Evolutionary conservation across 2,888 invertebrate species (phyloP), one percentile per base, ranked within the genome.

Genomic region (Mylabris sibirica): DNA sequence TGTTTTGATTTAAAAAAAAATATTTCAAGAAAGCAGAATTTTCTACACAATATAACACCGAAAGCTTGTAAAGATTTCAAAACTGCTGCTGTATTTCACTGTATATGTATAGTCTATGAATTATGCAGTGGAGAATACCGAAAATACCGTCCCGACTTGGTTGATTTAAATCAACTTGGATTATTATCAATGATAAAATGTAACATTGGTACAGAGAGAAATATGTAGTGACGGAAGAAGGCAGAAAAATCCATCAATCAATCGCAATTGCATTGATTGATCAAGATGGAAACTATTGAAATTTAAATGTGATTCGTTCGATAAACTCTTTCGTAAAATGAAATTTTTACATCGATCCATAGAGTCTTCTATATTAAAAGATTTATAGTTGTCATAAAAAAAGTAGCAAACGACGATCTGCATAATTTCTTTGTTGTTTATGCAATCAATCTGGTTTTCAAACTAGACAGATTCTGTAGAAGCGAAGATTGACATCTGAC

Each of bases 21-120:
- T 49, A 49, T 8, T 49, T 3, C 20, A 20, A 41, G 11, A 9
- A 20, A 9, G 9, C 8, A 11, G 20, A 49, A 49, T 8, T 5
- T 5, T 12, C 35, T 11, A 44, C 12, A 24, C 53, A 53, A 24
- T 12, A 22, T 22, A 11, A 11, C 4, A 24, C 53, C 22, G 4
- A 12, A 53, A 53, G 5, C 53, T 71, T 63, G 74, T 77, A 69
- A 75, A 75, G 67, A 70, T 74, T 74, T 76, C 72, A 76, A 73
- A 65, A 67, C 69, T 76, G 65, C 53, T 63, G 62, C 68, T 61
- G 70, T 70, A 72, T 64, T 72, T 71, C 65, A 61, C 1, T 60
- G 65, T n/a, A n/a, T n/a, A n/a, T n/a, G n/a, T n/a, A n/a, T n/a
- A n/a, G n/a, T 65, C 66, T 69, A 72, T 77, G 74, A 75, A 77